phyloP scores from a whole-genome alignment of 2,113 vertebrate genomes.

The Pteronura brasiliensis region DNA sequence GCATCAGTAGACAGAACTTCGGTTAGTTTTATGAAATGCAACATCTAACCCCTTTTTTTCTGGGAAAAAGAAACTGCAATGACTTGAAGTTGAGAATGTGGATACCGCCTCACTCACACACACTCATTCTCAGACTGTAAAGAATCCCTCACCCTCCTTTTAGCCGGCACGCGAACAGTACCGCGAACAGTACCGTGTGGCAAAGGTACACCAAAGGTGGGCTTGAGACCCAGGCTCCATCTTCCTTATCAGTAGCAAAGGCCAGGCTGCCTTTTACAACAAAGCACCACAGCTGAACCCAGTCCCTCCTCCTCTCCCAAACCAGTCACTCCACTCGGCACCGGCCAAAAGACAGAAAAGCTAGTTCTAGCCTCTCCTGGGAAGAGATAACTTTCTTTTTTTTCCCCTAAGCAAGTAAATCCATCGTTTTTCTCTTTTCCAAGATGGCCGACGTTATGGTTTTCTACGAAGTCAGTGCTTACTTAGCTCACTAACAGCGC shows the following conservation, averaged over 20 bases:
- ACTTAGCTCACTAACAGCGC: slow-evolving; percentile 81
- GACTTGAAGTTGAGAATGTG: slow-evolving; percentile 88
- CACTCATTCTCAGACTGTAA: slow-evolving; percentile 86
- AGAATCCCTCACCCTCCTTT: slow-evolving; percentile 78
- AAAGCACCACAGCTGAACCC: slow-evolving; percentile 81
- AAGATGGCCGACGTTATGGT: slow-evolving; percentile 73
- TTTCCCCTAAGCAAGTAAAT: slow-evolving; percentile 44
- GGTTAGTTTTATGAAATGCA: slow-evolving; percentile 86
- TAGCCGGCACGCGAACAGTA: slow-evolving; percentile 65
- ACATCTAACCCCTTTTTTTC: slow-evolving; percentile 82
- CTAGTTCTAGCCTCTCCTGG: slow-evolving; percentile 76
- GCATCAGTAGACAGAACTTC: slow-evolving; percentile 84
- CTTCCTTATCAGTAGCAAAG: slow-evolving; percentile 82
- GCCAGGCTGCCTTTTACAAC: slow-evolving; percentile 78
- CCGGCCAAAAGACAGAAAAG: slow-evolving; percentile 74
- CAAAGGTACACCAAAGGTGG: slow-evolving; percentile 75
- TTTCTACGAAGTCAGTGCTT: slow-evolving; percentile 77
- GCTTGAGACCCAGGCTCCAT: slow-evolving; percentile 74
- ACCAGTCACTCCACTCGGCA: slow-evolving; percentile 71
- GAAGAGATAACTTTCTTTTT: slow-evolving; percentile 71
- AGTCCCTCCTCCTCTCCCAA: slow-evolving; percentile 69
- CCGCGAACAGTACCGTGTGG: slow-evolving; percentile 69
- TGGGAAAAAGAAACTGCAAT: slow-evolving; percentile 85
- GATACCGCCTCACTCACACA: slow-evolving; percentile 89
- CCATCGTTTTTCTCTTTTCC: slow-evolving; percentile 75